Percentiles rank a stretch among this genome's conserved stretches.
Conservation (phyloP, 2,797 vertebrate genomes). For the Anabas testudineus region DNA sequence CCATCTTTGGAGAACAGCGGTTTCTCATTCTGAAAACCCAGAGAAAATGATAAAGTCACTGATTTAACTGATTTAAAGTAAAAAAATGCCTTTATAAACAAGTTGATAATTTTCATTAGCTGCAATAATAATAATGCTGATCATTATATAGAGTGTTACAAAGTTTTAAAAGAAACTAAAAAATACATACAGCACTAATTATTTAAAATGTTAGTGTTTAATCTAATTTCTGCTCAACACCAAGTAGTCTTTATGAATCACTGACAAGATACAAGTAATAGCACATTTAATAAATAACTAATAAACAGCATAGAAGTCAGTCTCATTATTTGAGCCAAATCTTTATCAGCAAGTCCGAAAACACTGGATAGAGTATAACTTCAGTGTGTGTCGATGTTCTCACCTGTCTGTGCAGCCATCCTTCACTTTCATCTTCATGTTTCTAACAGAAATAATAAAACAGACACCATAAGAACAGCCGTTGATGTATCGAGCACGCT, state of each 20-base stretch:
- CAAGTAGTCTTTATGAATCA: neutral
- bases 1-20: conserved; percentile 94
- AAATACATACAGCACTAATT: neutral
- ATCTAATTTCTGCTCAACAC: neutral
- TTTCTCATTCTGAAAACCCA: conserved; percentile 88
- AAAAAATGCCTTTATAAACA: neutral
- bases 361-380: too few relatives aligned
- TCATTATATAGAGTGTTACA: too few relatives aligned
- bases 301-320: neutral
- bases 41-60: neutral
- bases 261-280: too few relatives aligned
- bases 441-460: conserved; percentile 90
- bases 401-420: conserved; percentile 97
- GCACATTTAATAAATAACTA: too few relatives aligned
- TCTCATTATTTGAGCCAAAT: neutral
- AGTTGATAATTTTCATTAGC: too few relatives aligned
- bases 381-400: neutral
- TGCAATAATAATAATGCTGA: conserved; percentile 1
- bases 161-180: neutral
- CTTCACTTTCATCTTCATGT: conserved; percentile 96
- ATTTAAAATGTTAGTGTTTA: conserved; percentile 1
- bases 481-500: neutral
- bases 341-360: neutral
- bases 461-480: neutral
- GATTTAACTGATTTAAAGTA: neutral